phyloP scores from a whole-genome alignment of 2,888 invertebrate species.

The Heliconius aoede region DNA sequence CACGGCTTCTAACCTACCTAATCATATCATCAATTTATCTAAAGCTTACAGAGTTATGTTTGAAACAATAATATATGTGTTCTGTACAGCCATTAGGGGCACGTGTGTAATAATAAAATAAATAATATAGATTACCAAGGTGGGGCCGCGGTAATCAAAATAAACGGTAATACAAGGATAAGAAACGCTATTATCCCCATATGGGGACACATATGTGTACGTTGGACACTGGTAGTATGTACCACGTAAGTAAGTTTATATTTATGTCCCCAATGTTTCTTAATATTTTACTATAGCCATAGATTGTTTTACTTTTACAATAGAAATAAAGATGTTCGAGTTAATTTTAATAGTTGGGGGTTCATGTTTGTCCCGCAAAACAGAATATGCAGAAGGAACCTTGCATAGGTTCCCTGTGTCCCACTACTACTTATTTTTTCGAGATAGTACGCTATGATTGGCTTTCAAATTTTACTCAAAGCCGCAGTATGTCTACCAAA shows the following conservation, averaged over 20 bases:
- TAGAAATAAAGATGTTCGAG: too few relatives aligned
- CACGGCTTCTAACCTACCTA: neutral
- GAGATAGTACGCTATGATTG: too few relatives aligned
- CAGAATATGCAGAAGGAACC: too few relatives aligned
- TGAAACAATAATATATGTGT: conserved; percentile 31
- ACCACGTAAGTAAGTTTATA: neutral
- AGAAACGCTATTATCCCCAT: conserved; percentile 15
- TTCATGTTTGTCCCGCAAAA: too few relatives aligned
- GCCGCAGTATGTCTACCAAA: too few relatives aligned
- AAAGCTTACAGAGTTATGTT: conserved; percentile 19
- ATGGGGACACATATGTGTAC: conserved; percentile 4
- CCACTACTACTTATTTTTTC: too few relatives aligned
- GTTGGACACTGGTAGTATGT: conserved; percentile 4
- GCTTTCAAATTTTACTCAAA: too few relatives aligned
- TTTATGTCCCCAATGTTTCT: neutral
- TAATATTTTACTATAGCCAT: neutral
- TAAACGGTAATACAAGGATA: conserved; percentile 24
- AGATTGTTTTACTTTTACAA: neutral
- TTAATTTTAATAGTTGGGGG: too few relatives aligned
- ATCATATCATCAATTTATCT: conserved; percentile 1
- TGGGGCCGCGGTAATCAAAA: conserved; percentile 26
- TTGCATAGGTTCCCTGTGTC: too few relatives aligned
- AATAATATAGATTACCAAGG: conserved; percentile 31
- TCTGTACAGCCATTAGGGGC: conserved; percentile 15
- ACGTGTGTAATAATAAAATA: conserved; percentile 35